Conservation (phyloP, 1,140 invertebrate genomes). For the Latrodectus geometricus region DNA sequence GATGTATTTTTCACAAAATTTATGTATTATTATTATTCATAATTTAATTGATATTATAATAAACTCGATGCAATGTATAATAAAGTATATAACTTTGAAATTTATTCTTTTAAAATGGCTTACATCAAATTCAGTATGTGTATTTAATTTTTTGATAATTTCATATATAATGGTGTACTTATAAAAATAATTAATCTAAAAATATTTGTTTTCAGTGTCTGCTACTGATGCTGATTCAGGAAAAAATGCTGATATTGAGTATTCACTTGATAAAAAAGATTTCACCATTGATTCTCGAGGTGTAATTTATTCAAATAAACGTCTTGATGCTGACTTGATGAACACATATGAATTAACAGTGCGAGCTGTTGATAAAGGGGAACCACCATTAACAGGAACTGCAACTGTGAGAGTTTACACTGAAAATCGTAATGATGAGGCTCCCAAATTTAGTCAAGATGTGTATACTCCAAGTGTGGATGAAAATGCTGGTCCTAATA, state of each 20-base stretch:
- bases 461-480: slow-evolving; percentile 96
- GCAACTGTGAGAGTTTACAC: slow-evolving; percentile 94
- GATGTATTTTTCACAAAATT: too few relatives aligned
- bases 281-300: slow-evolving; percentile 92
- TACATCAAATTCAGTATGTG: too few relatives aligned
- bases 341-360: slow-evolving; percentile 96
- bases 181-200: too few relatives aligned
- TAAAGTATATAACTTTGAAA: too few relatives aligned
- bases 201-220: slow-evolving; percentile 74
- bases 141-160: too few relatives aligned
- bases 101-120: too few relatives aligned
- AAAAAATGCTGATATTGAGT: slow-evolving; percentile 92
- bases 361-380: slow-evolving; percentile 92
- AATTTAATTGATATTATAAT: too few relatives aligned
- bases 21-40: too few relatives aligned
- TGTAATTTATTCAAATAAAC: slow-evolving; percentile 91
- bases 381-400: slow-evolving; percentile 89
- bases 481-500: slow-evolving; percentile 93
- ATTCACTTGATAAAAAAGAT: slow-evolving; percentile 90
- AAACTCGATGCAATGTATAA: too few relatives aligned
- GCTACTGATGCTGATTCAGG: slow-evolving; percentile 93
- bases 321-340: slow-evolving; percentile 93
- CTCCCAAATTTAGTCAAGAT: slow-evolving; percentile 95
- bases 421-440: slow-evolving; percentile 96
- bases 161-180: too few relatives aligned